A percentile compares a stretch with the other conserved stretches of the same genome.
phyloP scores from a whole-genome alignment of 1,140 invertebrate genomes.

The Drosophila gunungcola region DNA sequence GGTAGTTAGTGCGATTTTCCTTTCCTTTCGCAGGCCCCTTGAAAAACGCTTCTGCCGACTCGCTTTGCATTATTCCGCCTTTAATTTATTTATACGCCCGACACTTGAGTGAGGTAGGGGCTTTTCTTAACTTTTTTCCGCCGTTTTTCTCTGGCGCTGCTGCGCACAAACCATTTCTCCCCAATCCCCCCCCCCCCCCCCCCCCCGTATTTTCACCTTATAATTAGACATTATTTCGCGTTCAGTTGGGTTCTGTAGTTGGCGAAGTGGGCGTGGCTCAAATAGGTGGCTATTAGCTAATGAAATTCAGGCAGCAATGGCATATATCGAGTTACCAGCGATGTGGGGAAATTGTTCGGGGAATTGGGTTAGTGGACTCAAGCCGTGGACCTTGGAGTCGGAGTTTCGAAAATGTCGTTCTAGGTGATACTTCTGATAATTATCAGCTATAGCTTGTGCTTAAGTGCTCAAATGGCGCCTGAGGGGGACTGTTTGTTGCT shows the following conservation, averaged over 20 bases:
- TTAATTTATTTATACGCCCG: slow-evolving; percentile 71
- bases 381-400: too few relatives aligned
- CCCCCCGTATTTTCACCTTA: slow-evolving; percentile 8
- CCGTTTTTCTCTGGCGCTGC: slow-evolving; percentile 15
- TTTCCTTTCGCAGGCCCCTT: slow-evolving; percentile 27
- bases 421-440: too few relatives aligned
- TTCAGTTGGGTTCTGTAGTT: slow-evolving; percentile 51
- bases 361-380: not conserved
- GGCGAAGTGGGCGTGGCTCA: slow-evolving; percentile 36
- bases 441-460: not conserved
- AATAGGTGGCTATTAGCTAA: slow-evolving; percentile 45
- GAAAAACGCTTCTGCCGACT: slow-evolving; percentile 27
- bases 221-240: slow-evolving; percentile 66
- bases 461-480: too few relatives aligned
- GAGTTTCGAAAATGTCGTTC: too few relatives aligned
- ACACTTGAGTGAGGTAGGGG: slow-evolving; percentile 41
- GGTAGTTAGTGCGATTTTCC: slow-evolving; percentile 78
- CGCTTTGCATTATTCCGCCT: slow-evolving; percentile 51
- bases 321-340: not conserved
- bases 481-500: too few relatives aligned
- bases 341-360: not conserved
- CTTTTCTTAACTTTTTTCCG: slow-evolving; percentile 20
- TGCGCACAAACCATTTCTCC: slow-evolving; percentile 46
- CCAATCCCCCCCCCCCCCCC: not conserved
- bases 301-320: slow-evolving; percentile 13